These are phyloP conservation scores for Tiliacea citrago DNA, from an alignment of 2,888 invertebrate species.

Conservation along the genomic window DNA sequence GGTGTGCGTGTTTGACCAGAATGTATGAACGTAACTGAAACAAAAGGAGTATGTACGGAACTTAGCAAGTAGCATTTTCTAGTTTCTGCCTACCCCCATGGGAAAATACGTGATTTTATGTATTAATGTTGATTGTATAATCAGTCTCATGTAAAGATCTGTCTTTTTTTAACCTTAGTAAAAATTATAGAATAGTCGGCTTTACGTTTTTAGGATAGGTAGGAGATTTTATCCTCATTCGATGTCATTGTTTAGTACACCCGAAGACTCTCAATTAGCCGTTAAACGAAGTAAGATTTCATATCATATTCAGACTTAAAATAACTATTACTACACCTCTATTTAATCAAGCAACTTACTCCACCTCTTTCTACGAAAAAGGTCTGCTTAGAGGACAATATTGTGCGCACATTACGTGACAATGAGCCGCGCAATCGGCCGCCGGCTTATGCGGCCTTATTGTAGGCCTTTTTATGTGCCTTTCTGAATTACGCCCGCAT, in stretches of 20 bases:
- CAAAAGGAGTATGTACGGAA: too few relatives aligned
- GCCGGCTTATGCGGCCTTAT: conserved; percentile 56
- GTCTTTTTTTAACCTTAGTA: not conserved
- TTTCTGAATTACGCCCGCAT: conserved; percentile 59
- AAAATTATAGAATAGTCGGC: not conserved
- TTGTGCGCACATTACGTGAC: conserved; percentile 66
- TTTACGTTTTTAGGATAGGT: too few relatives aligned
- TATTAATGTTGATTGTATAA: too few relatives aligned
- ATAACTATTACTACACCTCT: not conserved
- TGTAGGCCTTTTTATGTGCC: conserved; percentile 62
- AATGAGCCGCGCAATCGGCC: conserved; percentile 59
- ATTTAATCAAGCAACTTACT: conserved; percentile 37
- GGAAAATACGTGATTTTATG: too few relatives aligned
- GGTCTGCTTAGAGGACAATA: conserved; percentile 43
- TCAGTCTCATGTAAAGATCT: not conserved
- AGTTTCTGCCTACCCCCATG: too few relatives aligned
- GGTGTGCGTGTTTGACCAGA: too few relatives aligned
- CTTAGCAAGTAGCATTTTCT: too few relatives aligned
- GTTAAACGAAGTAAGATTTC: not conserved
- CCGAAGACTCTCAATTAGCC: not conserved
- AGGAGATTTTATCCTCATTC: not conserved
- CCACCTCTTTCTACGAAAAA: conserved; percentile 18
- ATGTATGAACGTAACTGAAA: too few relatives aligned
- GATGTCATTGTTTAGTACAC: not conserved
- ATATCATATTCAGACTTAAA: not conserved